These are phyloP conservation scores for Ostrea denselamellosa DNA, from an alignment of 1,140 invertebrate genomes.

Conservation along the genomic window DNA sequence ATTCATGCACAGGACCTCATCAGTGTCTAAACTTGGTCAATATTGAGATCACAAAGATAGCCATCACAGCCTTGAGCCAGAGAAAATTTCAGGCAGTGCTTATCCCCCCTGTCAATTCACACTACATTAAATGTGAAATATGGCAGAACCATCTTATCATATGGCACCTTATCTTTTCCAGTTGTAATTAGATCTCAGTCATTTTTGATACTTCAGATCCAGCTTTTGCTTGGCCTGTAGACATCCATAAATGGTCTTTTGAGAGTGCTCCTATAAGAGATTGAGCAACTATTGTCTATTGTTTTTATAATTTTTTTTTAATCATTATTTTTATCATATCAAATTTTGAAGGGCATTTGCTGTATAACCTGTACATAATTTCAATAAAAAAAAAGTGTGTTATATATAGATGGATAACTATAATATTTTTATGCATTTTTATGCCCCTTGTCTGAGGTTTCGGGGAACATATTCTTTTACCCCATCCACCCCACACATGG, in stretches of 20 bases:
- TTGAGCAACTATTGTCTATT: neutral
- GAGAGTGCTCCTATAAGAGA: neutral
- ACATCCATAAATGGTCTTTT: too few relatives aligned
- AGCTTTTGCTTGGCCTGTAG: neutral
- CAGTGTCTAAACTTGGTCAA: neutral
- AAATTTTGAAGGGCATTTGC: neutral
- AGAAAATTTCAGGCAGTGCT: neutral
- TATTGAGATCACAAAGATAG: neutral
- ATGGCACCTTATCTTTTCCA: neutral
- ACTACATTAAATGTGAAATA: slow-evolving; percentile 19
- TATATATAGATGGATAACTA: too few relatives aligned
- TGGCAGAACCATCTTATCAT: neutral
- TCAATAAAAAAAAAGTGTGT: too few relatives aligned
- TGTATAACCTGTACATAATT: too few relatives aligned
- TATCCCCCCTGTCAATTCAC: neutral
- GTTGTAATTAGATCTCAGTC: neutral
- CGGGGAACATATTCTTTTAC: too few relatives aligned
- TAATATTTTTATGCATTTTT: too few relatives aligned
- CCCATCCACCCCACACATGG: too few relatives aligned
- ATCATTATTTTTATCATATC: too few relatives aligned
- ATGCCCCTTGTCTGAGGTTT: too few relatives aligned
- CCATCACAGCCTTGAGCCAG: neutral
- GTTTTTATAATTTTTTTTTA: too few relatives aligned
- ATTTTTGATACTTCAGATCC: neutral
- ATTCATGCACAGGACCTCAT: neutral